Conservation (phyloP, 1,140 invertebrate species). For the Drosophila tsacasi region DNA sequence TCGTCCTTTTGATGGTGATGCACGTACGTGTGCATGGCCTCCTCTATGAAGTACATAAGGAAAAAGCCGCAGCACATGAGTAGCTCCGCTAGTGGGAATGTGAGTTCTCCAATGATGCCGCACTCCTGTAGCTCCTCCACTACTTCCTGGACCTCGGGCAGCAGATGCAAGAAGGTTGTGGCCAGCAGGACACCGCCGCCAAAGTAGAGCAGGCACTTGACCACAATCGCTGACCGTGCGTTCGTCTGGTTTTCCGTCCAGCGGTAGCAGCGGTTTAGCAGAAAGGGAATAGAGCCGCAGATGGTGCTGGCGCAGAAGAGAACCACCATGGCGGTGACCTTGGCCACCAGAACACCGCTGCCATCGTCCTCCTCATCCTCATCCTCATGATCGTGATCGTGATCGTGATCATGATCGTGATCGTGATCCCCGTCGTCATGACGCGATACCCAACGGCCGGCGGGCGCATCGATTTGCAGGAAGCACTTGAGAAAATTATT, state of each 20-base stretch:
- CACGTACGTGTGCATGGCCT: conserved; percentile 91
- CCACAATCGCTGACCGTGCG: conserved; percentile 85
- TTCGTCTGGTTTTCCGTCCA: conserved; percentile 86
- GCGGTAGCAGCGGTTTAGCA: conserved; percentile 88
- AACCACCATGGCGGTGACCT: conserved; percentile 90
- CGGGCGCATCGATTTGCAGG: conserved; percentile 79
- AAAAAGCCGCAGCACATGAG: conserved; percentile 93
- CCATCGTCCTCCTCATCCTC: conserved; percentile 59
- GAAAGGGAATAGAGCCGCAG: conserved; percentile 89
- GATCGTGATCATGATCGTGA: conserved; percentile 68
- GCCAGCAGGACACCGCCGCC: conserved; percentile 96
- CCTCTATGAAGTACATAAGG: conserved; percentile 93
- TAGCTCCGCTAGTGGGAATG: conserved; percentile 89
- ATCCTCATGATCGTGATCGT: conserved; percentile 75
- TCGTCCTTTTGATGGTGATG: conserved; percentile 85
- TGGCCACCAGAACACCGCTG: conserved; percentile 87
- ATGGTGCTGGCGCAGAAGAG: conserved; percentile 89
- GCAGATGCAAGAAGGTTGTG: conserved; percentile 95
- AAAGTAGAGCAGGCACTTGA: conserved; percentile 91
- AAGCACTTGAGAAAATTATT: conserved; percentile 81
- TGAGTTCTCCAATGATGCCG: conserved; percentile 85
- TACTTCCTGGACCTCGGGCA: conserved; percentile 94
- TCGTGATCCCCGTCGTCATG: conserved; percentile 78
- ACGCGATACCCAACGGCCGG: conserved; percentile 50
- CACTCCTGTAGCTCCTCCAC: conserved; percentile 87